A percentile compares a stretch with the other conserved stretches of the same genome.
These are phyloP conservation scores for Poeciliopsis prolifica DNA, from an alignment of 2,113 vertebrate species.

Conservation along the genomic window DNA sequence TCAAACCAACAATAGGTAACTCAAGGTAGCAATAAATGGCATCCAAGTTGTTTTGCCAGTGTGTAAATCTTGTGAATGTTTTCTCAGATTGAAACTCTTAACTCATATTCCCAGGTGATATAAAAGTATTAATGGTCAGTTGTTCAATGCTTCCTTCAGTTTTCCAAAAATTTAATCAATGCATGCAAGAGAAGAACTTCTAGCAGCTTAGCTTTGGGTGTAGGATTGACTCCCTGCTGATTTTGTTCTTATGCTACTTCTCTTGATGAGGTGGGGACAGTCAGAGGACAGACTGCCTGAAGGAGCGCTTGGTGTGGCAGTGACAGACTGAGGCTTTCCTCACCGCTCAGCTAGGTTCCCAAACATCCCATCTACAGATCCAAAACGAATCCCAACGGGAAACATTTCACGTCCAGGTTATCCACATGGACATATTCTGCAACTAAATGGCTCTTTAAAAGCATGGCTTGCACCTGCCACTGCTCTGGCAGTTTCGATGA, in stretches of 20 bases:
- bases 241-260: not conserved
- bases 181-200: not conserved
- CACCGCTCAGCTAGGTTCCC: not conserved
- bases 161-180: no score
- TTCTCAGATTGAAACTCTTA: no score
- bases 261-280: conserved; percentile 10
- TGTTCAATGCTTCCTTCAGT: no score
- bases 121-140: no score
- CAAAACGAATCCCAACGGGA: not conserved
- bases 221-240: conserved; percentile 3
- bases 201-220: conserved; percentile 1
- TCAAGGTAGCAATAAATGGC: no score
- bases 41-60: no score
- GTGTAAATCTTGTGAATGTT: no score
- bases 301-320: not conserved
- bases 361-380: not conserved
- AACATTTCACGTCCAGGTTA: not conserved
- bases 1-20: no score
- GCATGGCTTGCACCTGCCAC: not conserved
- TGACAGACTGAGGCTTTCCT: not conserved
- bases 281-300: not conserved
- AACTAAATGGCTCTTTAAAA: not conserved
- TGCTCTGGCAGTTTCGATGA: not conserved
- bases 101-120: no score
- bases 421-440: conserved; percentile 4